Base-by-base conservation (phyloP, 2,113 vertebrate species). In the Dunckerocampus dactyliophorus region DNA sequence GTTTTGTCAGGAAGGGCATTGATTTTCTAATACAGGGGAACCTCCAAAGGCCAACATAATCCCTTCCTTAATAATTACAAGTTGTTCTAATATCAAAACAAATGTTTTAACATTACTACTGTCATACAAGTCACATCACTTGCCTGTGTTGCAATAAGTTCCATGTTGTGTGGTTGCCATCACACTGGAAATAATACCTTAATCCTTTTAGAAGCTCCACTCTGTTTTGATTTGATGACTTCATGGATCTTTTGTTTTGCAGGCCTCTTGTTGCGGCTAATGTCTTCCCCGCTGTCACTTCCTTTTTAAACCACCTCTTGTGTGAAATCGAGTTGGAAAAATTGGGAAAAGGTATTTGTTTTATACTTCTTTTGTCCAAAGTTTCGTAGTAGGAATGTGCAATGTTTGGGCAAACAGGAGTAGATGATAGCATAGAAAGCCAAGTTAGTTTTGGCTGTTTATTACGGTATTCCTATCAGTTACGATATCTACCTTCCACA, bases 241-340 rank as follows among this genome's bases (percentile, higher is more conserved):
- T 8, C 31, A 22, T 20, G 21, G 0, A 5, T 51, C 19, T 13
- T 52, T 37, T 52, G 0, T 15, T 17, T 59, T 76, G 78, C 83
- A 98, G 96, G 61, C 94, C 95, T 22, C 79, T 95, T 54, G 77
- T 91, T 63, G 79, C 90, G 48, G 87, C 89, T 19, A 80, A 65
- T 2, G 83, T 93, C 17, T 54, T 92, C 48, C 86, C 87, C 0
- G 39, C 8, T 3, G 79, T 97, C 62, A 83, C 87, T 0, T 56
- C 76, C 58, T 88, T 93, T 54, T 69, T 91, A 65, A 92, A 93
- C 51, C 84, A 72, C 62, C 84, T 97, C 20, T 89, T 98, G 71
- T 56, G 63, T 69, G 79, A 88, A 65, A 85, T 95, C 51, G 88
- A 92, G 45, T 77, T 69, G 49, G 91, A 87, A 60, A 84, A 37